Percentiles rank a stretch among this genome's conserved stretches.
Evolutionary conservation across 2,797 vertebrate species (phyloP).

Genomic region (Pteronotus mesoamericanus): DNA sequence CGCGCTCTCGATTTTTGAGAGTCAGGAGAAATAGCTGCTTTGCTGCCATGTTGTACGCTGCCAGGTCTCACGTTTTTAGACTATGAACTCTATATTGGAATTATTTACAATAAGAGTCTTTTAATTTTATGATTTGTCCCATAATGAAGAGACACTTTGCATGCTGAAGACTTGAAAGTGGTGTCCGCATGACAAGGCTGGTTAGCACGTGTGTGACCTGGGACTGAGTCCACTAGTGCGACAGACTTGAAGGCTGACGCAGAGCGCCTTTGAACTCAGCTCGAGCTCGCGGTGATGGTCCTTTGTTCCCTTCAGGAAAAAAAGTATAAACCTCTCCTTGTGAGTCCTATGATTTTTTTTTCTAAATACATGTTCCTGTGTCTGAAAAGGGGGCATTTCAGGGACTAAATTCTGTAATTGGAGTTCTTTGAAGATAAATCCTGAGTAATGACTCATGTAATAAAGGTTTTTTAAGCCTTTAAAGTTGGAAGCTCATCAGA

Average conservation of each 20-base stretch:
- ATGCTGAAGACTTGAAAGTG: not conserved
- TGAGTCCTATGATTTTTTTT: not conserved
- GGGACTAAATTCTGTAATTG: slow-evolving; percentile 32
- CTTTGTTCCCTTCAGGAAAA: not conserved
- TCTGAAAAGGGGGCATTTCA: not conserved
- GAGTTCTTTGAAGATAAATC: slow-evolving; percentile 63
- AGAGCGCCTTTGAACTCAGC: slow-evolving; percentile 46
- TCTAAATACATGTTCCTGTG: not conserved
- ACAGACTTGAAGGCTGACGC: slow-evolving; percentile 24
- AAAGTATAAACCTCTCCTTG: slow-evolving; percentile 25
- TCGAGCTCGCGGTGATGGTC: not conserved
- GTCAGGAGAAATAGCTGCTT: not conserved
- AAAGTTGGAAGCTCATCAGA: slow-evolving; percentile 2
- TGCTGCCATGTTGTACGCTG: too few relatives aligned
- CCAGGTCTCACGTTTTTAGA: not conserved
- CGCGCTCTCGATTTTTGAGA: not conserved
- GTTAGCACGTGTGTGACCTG: not conserved
- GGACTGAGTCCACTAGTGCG: not conserved
- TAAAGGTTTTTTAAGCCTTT: slow-evolving; percentile 38
- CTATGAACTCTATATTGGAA: not conserved
- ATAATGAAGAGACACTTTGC: not conserved
- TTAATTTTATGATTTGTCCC: not conserved
- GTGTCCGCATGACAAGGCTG: not conserved
- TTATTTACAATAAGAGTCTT: not conserved
- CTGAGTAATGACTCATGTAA: not conserved